Evolutionary conservation across 2,797 vertebrate species (phyloP), one percentile per base, ranked within the genome.

Genomic region (Miichthys miiuy): DNA sequence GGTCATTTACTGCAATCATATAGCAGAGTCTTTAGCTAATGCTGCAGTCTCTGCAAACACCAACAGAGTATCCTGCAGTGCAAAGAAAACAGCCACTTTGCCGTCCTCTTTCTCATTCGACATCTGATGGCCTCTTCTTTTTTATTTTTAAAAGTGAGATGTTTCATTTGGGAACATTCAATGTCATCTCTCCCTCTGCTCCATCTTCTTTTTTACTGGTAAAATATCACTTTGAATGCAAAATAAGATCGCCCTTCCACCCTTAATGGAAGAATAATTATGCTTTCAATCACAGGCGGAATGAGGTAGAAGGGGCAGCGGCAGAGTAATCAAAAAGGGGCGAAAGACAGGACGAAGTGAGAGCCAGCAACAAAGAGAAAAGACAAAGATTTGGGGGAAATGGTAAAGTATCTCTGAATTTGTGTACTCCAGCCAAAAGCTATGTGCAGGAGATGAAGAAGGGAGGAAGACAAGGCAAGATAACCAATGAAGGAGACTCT

Each of bases 1-100:
- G 56, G 21, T 66, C 60, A 51, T 73, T 69, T 64, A 69, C 60
- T 30, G 68, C 58, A 58, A 63, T 77, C 77, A 77, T 73, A 54
- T 12, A 52, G 62, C 47, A 27, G 38, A 30, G 27, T 48, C 60
- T 73, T 80, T 63, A 66, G 47, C 61, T 69, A 50, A 79, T 77
- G 57, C 57, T 21, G 34, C 10, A 1, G 57, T 70, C 20, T 23
- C 48, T 84, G 23, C 20, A 72, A 68, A 71, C 48, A 38, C 30
- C 30, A 75, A 0, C 58, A 1, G 20, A 50, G 34, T 34, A 56
- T 27, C 30, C n/a, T 63, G 41, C 38, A 60, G 72, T 0, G 4
- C 0, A 23, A 17, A 27, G 12, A 38, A 9, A 38, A 38, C 34
- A 38, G 34, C 8, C 34, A 38, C 34, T 2, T 38, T 9, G 34